Evolutionary conservation across 2,888 invertebrate genomes (phyloP).

Genomic region (Microchrysa polita): DNA sequence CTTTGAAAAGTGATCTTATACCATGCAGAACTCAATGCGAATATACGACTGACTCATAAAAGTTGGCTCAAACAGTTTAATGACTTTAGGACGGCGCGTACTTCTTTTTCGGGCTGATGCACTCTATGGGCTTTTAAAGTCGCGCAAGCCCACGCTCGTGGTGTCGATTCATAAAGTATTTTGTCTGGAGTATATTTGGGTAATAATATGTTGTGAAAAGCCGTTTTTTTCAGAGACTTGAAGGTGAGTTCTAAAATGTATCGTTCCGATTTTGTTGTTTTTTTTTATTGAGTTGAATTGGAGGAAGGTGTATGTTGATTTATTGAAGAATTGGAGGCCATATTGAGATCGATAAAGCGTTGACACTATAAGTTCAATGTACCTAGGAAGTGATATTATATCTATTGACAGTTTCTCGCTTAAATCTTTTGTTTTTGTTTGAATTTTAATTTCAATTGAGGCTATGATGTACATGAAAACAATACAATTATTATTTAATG

Average conservation of each 20-base stretch:
- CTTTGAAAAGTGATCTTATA: not conserved
- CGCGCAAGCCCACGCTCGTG: constrained; percentile 24
- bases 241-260: not conserved
- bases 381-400: too few species aligned
- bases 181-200: not conserved
- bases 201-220: constrained; percentile 13
- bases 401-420: too few species aligned
- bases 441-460: too few species aligned
- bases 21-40: not conserved
- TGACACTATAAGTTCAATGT: too few species aligned
- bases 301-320: too few species aligned
- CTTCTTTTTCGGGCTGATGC: constrained; percentile 20
- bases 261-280: not conserved
- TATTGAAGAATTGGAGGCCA: too few species aligned
- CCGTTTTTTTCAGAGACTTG: too few species aligned
- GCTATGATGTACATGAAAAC: too few species aligned
- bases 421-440: too few species aligned
- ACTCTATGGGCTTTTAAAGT: constrained; percentile 15
- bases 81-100: not conserved
- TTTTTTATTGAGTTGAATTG: too few species aligned
- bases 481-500: too few species aligned
- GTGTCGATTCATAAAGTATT: constrained; percentile 9
- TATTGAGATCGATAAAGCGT: too few species aligned
- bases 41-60: constrained; percentile 23
- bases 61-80: constrained; percentile 24